Evolutionary conservation across 1,140 invertebrate genomes (phyloP), one percentile per base, ranked within the genome.

Genomic region (Riptortus pedestris): DNA sequence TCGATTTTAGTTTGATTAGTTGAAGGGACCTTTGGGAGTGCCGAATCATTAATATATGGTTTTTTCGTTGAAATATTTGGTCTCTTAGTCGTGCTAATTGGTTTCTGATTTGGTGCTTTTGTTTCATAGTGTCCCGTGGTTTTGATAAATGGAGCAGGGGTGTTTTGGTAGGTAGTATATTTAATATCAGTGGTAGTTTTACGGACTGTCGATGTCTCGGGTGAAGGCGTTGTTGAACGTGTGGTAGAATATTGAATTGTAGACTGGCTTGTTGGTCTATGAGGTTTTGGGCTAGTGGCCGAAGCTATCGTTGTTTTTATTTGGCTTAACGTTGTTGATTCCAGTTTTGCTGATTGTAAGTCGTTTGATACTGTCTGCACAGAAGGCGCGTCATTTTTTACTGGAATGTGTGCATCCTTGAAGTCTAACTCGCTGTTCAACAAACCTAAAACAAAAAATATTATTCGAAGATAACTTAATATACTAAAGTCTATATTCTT

Each of bases 391-490:
- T 55, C 51, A 26, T 20, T 55, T 26, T 55, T 55, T 16, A 24
- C 18, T 55, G 51, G 51, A 14, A 55, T 26, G 3, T 22, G 20
- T 24, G 51, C 0, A 16, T 48, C 22, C 24, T 62, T 62, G 12
- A 27, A 62, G 31, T 62, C 60, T 2, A 62, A 18, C 48, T 62
- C 60, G n/a, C 33, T 43, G 20, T 43, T 43, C 2, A 62, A 48
- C 47, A 62, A 62, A 4, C 60, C 60, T 62, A 26, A 28, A 62
- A 62, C 38, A 51, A 26, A 24, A 55, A 51, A 4, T 24, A 11
- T n/a, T 18, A 51, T n/a, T 11, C 5, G 5, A 18, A 51, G 20
- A 51, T 51, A 11, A 51, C 5, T 18, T 18, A n/a, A n/a, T n/a
- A n/a, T n/a, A n/a, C n/a, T n/a, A n/a, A n/a, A n/a, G n/a, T n/a